phyloP scores from a whole-genome alignment of 2,888 invertebrate species.

The Tricholauxania praeusta region DNA sequence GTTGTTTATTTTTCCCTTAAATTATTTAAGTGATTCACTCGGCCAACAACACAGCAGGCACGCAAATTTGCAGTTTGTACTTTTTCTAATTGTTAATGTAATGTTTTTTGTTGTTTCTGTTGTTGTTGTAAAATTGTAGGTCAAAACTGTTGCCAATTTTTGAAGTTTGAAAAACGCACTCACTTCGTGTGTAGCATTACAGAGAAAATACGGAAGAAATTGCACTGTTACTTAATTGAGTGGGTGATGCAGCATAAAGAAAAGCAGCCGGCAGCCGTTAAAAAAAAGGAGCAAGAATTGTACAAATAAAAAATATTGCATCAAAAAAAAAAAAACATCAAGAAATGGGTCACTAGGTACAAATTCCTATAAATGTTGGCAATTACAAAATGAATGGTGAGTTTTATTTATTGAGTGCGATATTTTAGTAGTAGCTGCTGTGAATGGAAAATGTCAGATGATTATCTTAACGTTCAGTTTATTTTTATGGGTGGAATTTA shows the following conservation, averaged over 20 bases:
- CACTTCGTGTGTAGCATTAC: neutral
- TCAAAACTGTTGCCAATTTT: conserved; percentile 7
- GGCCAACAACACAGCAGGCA: neutral
- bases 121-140: conserved; percentile 11
- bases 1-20: conserved; percentile 1
- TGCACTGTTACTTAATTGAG: no score
- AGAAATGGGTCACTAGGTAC: no score
- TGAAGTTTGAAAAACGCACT: neutral
- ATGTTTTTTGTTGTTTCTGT: neutral
- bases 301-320: conserved; percentile 29
- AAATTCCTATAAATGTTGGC: no score
- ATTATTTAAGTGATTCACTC: conserved; percentile 1
- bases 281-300: conserved; percentile 12
- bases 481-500: no score
- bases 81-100: neutral
- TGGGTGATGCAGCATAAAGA: no score
- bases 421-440: no score
- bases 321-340: neutral
- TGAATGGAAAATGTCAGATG: no score
- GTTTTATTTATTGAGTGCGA: no score
- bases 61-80: conserved; percentile 4
- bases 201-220: neutral
- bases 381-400: no score
- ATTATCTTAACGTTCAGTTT: no score
- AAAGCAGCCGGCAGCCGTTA: no score